Base-by-base conservation (phyloP, 2,113 vertebrate genomes). In the Semnornis frantzii region DNA sequence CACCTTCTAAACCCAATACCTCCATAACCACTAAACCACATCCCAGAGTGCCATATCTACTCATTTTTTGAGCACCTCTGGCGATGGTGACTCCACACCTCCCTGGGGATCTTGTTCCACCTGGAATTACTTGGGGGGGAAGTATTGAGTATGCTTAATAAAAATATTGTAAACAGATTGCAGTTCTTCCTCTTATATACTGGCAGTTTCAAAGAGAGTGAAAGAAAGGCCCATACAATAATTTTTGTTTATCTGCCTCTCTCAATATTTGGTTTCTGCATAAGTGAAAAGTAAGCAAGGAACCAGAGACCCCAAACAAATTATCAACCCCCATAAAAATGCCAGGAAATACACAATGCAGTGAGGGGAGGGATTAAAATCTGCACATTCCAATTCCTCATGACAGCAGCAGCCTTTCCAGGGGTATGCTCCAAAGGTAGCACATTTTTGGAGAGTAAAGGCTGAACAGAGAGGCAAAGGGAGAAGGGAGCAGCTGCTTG, bases 401-500 rank as follows among this genome's bases (percentile, higher is more conserved):
- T n/a, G 63, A 57, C 9, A 71, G 27, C 83, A 78, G n/a, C 10
- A 58, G 42, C 25, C 10, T 84, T 94, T 94, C 39, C 46, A 65
- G 34, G 12, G 17, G 20, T 27, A 6, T 30, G 18, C 33, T 80
- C 57, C 74, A 74, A 70, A 94, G 33, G 34, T 33, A 65, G 25
- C 0, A 2, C 4, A 33, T 44, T 63, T 84, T 92, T 79, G 48
- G 70, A 84, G 63, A 82, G 39, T 8, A 50, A 55, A 34, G 1
- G 2, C 63, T 73, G 68, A 84, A 18, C 27, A 60, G 69, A 75
- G 42, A 77, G 42, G 37, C 57, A 46, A 82, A 79, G 73, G 58
- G 83, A 92, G 10, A 68, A 79, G 86, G 52, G 60, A 95, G 83
- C 92, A 96, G 89, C 92, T 96, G 95, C 78, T 82, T 71, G 52